Conservation (phyloP, 2,113 vertebrate species). For the Cromileptes altivelis region DNA sequence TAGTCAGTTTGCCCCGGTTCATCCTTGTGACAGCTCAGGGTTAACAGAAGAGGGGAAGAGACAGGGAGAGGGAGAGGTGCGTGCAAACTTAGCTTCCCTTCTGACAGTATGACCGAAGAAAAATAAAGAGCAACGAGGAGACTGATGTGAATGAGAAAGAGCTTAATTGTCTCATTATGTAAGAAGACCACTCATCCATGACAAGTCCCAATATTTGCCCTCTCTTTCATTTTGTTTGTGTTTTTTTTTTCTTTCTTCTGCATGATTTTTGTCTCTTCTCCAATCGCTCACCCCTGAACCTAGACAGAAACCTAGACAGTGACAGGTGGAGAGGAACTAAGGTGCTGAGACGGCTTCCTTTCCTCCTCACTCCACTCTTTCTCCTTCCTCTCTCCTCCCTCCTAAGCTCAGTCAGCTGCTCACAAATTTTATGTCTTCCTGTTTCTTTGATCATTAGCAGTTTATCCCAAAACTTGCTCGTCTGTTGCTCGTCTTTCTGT, state of each 20-base stretch:
- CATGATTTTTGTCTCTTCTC: not conserved
- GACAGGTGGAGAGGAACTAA: slow-evolving; percentile 46
- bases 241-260: not conserved
- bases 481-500: not conserved
- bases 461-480: not conserved
- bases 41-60: slow-evolving; percentile 7
- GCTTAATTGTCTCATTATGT: slow-evolving; percentile 49
- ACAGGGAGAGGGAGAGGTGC: slow-evolving; percentile 3
- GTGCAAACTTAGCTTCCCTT: not conserved
- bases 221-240: not conserved
- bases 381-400: not conserved
- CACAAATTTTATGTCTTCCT: not conserved
- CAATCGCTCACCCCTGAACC: not conserved
- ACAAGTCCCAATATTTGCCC: not conserved
- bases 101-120: not conserved
- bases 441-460: not conserved
- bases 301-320: slow-evolving; percentile 9
- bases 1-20: not conserved
- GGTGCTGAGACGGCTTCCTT: not conserved
- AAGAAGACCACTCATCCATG: slow-evolving; percentile 19
- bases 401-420: not conserved
- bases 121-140: not conserved
- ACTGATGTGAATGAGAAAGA: slow-evolving; percentile 28
- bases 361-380: not conserved
- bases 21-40: not conserved